Percentiles rank a stretch among this genome's conserved stretches.
Evolutionary conservation across 2,113 vertebrate species (phyloP).

Genomic region (Speoplatyrhinus poulsoni): DNA sequence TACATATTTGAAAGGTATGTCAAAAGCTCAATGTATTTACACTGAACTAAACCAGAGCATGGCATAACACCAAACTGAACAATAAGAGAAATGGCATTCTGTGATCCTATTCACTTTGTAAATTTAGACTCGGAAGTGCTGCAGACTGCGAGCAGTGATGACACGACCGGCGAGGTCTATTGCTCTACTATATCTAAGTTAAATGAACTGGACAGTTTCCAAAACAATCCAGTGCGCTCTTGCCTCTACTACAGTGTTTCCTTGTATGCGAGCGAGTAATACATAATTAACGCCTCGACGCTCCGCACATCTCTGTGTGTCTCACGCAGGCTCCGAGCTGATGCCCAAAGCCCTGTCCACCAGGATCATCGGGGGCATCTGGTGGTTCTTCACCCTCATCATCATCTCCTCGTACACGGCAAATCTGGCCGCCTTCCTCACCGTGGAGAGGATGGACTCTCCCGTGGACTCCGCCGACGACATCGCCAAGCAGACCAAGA

Average conservation of each 20-base stretch:
- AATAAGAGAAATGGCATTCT: too few relatives aligned
- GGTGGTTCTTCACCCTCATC: constrained; percentile 99
- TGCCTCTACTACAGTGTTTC: constrained; percentile 22
- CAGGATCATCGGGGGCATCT: constrained; percentile 97
- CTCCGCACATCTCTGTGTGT: constrained; percentile 10
- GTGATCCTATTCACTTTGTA: too few relatives aligned
- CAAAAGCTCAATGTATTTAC: too few relatives aligned
- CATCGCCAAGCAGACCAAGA: constrained; percentile 97
- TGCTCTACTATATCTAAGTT: constrained; percentile 12
- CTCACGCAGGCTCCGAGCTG: constrained; percentile 88
- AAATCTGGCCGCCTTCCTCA: constrained; percentile 96
- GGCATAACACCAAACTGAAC: too few relatives aligned
- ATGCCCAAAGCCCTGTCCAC: constrained; percentile 99
- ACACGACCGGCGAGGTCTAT: too few relatives aligned
- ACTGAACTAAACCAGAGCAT: too few relatives aligned
- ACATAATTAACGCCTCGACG: constrained; percentile 11
- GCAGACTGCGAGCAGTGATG: too few relatives aligned
- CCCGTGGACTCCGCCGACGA: constrained; percentile 95
- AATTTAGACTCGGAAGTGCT: too few relatives aligned
- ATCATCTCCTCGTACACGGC: constrained; percentile 99
- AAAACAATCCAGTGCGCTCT: constrained; percentile 21
- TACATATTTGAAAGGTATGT: too few relatives aligned
- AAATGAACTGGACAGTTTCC: constrained; percentile 39
- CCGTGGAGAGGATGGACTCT: constrained; percentile 96
- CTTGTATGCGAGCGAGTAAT: background rate